phyloP scores from a whole-genome alignment of 2,797 vertebrate species.

The Gallinago nigripennis region DNA sequence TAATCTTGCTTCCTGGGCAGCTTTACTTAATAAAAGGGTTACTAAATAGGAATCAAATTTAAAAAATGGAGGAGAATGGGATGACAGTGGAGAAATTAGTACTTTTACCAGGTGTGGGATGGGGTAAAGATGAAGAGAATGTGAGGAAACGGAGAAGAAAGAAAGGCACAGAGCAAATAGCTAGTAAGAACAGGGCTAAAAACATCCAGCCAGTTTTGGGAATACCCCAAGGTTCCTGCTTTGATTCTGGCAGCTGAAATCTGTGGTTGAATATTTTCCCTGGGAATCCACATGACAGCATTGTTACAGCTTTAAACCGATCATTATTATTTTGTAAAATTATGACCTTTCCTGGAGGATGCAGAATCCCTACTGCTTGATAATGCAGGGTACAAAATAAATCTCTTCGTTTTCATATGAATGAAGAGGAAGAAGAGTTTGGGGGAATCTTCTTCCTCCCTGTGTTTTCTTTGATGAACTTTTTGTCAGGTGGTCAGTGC shows the following conservation, averaged over 20 bases:
- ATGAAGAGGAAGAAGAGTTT: not conserved
- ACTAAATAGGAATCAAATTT: not conserved
- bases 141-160: not conserved
- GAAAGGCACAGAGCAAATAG: not conserved
- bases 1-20: not conserved
- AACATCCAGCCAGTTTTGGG: not conserved
- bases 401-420: not conserved
- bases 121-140: not conserved
- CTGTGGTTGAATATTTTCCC: constrained; percentile 27
- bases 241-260: constrained; percentile 7
- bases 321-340: not conserved
- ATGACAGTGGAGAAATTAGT: not conserved
- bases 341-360: not conserved
- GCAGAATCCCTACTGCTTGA: not conserved
- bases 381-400: not conserved
- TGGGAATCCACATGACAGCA: not conserved
- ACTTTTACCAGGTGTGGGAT: not conserved
- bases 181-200: not conserved
- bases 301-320: not conserved
- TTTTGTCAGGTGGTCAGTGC: not conserved
- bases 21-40: not conserved
- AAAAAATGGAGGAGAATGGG: not conserved
- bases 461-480: not conserved
- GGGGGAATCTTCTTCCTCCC: not conserved
- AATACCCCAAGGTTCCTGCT: not conserved